These are phyloP conservation scores for Pandion haliaetus DNA, from an alignment of 2,113 vertebrate species.

Conservation along the genomic window DNA sequence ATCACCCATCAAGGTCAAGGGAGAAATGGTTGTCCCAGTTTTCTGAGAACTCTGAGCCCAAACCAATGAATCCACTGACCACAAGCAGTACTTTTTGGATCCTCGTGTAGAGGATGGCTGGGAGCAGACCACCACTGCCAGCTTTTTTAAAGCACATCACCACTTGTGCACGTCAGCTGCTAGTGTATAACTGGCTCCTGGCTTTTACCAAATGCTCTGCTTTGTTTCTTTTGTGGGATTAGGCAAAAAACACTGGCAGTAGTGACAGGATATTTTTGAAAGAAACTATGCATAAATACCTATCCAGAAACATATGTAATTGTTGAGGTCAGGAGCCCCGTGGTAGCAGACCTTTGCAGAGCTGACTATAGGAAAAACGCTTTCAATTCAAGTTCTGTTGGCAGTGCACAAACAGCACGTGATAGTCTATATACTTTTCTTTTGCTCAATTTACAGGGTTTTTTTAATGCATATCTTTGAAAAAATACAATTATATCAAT, in stretches of 20 bases:
- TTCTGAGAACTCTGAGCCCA: not conserved
- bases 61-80: not conserved
- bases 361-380: not conserved
- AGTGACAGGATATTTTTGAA: not conserved
- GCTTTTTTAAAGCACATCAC: not conserved
- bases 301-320: not conserved
- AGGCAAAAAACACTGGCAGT: not conserved
- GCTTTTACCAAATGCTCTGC: not conserved
- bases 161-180: not conserved
- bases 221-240: not conserved
- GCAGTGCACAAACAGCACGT: not conserved
- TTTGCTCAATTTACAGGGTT: not conserved
- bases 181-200: not conserved
- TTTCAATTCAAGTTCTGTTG: not conserved
- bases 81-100: not conserved
- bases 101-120: not conserved
- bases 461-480: not conserved
- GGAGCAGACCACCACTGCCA: not conserved
- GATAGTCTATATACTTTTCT: not conserved
- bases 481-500: slow-evolving; percentile 49
- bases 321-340: not conserved
- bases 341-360: not conserved
- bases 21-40: not conserved
- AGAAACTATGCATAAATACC: not conserved
- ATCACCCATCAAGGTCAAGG: accelerated